These are phyloP conservation scores for Eptatretus burgeri DNA, from an alignment of 2,113 vertebrate species.

Conservation along the genomic window DNA sequence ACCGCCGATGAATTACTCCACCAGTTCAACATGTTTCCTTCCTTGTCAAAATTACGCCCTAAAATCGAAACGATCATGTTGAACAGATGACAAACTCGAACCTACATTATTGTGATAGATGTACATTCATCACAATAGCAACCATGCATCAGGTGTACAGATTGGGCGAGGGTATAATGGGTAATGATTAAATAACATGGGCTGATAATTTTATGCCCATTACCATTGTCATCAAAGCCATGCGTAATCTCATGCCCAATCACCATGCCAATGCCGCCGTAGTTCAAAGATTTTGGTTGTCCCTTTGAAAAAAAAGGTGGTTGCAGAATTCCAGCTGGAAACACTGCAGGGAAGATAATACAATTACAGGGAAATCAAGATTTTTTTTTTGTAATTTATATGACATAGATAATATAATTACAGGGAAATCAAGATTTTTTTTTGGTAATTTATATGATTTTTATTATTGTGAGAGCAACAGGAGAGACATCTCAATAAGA, in stretches of 20 bases:
- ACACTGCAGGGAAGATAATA: conserved; percentile 24
- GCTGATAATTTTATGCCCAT: conserved; percentile 5
- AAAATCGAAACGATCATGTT: background rate
- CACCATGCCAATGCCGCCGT: conserved; percentile 81
- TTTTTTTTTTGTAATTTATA: too few relatives aligned
- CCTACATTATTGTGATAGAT: background rate
- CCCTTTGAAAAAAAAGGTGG: conserved; percentile 83
- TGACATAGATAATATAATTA: background rate
- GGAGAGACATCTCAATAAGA: too few relatives aligned
- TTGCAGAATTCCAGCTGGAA: conserved; percentile 83
- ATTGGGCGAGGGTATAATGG: background rate
- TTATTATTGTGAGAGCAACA: too few relatives aligned
- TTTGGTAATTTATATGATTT: too few relatives aligned
- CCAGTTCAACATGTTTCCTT: conserved; percentile 86
- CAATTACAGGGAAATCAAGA: background rate
- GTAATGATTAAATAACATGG: too few relatives aligned
- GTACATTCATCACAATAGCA: background rate
- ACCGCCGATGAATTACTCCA: conserved; percentile 72
- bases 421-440: too few relatives aligned
- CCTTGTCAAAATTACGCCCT: conserved; percentile 80
- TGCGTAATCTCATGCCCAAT: conserved; percentile 89
- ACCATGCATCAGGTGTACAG: background rate
- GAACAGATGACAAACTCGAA: too few relatives aligned
- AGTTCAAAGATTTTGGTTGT: conserved; percentile 71
- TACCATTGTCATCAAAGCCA: conserved; percentile 87